Conservation (phyloP, 2,888 invertebrate genomes). For the Prenolepis imparis region DNA sequence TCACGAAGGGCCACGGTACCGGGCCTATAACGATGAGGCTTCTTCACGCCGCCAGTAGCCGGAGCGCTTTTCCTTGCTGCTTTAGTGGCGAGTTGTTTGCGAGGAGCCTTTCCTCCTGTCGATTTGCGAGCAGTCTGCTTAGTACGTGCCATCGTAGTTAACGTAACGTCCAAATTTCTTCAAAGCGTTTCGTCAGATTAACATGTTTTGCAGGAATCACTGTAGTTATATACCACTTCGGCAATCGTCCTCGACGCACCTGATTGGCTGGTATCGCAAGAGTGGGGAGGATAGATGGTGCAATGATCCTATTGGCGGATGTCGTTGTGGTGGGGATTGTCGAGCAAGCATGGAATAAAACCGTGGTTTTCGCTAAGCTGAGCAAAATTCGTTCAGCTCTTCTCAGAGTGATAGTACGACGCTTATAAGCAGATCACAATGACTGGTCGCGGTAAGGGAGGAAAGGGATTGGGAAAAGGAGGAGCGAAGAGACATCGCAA, state of each 20-base stretch:
- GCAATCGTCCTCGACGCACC: too few species aligned
- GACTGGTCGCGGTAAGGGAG: conserved; percentile 71
- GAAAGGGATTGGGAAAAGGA: conserved; percentile 72
- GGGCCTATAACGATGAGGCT: conserved; percentile 83
- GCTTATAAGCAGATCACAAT: conserved; percentile 13
- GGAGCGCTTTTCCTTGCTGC: conserved; percentile 91
- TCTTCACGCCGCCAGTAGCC: conserved; percentile 91
- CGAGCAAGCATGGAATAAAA: neutral
- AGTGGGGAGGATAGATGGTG: neutral
- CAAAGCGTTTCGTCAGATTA: neutral
- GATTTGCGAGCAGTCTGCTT: conserved; percentile 92
- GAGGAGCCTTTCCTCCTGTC: conserved; percentile 89
- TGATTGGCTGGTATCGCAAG: neutral
- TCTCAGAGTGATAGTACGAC: neutral
- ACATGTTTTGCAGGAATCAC: fast-evolving
- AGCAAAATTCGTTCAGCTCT: neutral
- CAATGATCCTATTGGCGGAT: neutral
- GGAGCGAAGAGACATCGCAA: conserved; percentile 81
- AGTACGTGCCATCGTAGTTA: conserved; percentile 89
- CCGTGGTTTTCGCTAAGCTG: neutral
- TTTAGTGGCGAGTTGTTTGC: conserved; percentile 89
- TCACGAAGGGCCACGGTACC: conserved; percentile 92
- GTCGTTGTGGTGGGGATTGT: neutral
- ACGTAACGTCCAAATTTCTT: neutral
- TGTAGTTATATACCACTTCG: neutral